Percentiles rank a stretch among this genome's conserved stretches.
Conservation (phyloP, 2,113 vertebrate species). For the Tragulus kanchil region DNA sequence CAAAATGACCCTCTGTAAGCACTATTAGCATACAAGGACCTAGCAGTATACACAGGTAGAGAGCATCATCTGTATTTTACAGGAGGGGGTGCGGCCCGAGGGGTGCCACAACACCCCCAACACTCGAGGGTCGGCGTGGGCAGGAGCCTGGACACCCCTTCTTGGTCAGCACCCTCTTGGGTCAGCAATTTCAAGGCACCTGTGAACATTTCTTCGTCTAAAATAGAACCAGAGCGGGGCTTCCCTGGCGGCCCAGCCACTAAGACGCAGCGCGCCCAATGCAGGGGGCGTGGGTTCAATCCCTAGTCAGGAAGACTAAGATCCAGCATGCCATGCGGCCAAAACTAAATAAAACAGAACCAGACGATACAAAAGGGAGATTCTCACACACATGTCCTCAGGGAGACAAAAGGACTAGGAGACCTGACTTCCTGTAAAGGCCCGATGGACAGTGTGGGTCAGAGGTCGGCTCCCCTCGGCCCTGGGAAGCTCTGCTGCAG, state of each 20-base stretch:
- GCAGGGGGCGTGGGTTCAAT: neutral
- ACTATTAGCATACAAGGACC: no score
- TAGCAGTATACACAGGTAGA: no score
- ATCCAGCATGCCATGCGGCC: fast-evolving
- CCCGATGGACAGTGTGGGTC: neutral
- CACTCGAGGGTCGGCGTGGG: neutral
- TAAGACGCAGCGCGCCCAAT: neutral
- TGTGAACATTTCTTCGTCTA: no score
- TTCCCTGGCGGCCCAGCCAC: fast-evolving
- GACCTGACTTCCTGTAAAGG: neutral
- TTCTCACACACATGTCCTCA: neutral
- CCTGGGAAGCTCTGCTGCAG: neutral
- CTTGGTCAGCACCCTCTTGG: neutral
- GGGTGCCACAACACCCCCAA: neutral
- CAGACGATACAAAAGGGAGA: neutral
- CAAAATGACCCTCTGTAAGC: no score
- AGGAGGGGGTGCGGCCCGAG: fast-evolving
- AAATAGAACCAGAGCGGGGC: neutral
- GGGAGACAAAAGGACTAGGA: neutral
- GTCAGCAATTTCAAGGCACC: neutral
- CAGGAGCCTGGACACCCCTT: neutral
- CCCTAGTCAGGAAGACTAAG: neutral
- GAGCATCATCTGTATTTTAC: no score
- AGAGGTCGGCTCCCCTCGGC: neutral
- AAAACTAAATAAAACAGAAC: neutral